Base-by-base conservation (phyloP, 1,140 invertebrate genomes). In the Trichogramma pretiosum region DNA sequence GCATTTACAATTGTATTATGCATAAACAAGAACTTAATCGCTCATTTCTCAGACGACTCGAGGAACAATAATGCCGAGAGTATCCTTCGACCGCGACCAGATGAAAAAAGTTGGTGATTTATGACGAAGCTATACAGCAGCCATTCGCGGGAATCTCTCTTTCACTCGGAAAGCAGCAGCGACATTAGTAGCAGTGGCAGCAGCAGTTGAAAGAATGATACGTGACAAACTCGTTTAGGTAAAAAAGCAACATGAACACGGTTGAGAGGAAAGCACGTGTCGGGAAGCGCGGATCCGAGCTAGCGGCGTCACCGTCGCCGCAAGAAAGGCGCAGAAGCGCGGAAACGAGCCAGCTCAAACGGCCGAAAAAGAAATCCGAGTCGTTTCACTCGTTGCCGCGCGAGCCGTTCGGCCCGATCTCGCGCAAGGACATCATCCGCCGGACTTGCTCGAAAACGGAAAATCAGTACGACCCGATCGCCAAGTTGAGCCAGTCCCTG, bases 381-480 rank as follows among this genome's bases (percentile, higher is more conserved):
- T 56, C 52, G 3, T 55, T 57, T 3, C 54, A 56, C 23, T 49
- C 50, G 0, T n/a, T 58, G 3, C 52, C 59, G 0, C 50, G 55
- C 26, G 36, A 50, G 53, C 45, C 30, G 13, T 52, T 18, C 41
- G 50, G 40, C 3, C 22, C 52, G 13, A 46, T 67, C 1, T 65
- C 65, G 0, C 48, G 64, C 2, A 64, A 59, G 18, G 63, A 66
- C 16, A 67, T 64, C n/a, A 39, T 67, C 3, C 51, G 53, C 0
- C 50, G 58, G 13, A 63, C 48, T 4, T 55, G 37, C 16, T 57
- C 52, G 4, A 59, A 55, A 4, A 45, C 53, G 1, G 56, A 57
- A 1, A 54, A 49, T 2, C 41, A 32, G 11, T 38, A 17, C 28
- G 56, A 57, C 5, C 37, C 53, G 0, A 3, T 58, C 5, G 41